Conservation (phyloP, 2,797 vertebrate genomes). For the Paguma larvata region DNA sequence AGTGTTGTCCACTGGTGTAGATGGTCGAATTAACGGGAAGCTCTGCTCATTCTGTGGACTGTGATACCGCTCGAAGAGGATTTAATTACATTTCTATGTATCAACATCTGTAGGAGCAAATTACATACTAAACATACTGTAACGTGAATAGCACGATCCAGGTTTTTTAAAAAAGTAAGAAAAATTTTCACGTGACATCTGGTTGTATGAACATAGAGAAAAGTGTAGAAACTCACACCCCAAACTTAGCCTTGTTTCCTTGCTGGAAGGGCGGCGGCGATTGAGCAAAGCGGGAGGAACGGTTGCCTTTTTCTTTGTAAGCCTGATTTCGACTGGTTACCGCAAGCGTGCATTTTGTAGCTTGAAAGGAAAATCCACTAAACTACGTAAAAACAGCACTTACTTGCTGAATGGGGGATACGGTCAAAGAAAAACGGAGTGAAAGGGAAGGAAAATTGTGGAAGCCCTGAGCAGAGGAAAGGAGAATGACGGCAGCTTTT, state of each 20-base stretch:
- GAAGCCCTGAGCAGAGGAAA: neutral
- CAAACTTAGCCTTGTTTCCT: neutral
- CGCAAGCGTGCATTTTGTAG: neutral
- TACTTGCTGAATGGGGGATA: neutral
- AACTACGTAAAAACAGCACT: neutral
- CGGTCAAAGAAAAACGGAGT: neutral
- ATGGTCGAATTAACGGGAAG: neutral
- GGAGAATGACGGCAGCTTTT: neutral
- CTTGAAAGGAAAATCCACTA: slow-evolving; percentile 10
- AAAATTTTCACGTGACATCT: neutral
- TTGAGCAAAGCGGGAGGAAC: neutral
- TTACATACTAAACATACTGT: neutral
- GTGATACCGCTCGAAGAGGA: neutral
- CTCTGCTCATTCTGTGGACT: neutral
- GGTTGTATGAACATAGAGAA: neutral
- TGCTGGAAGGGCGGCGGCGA: neutral
- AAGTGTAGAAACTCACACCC: neutral
- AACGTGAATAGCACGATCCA: neutral
- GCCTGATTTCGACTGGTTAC: slow-evolving; percentile 19
- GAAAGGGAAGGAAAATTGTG: neutral
- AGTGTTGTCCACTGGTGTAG: neutral
- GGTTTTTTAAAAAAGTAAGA: neutral
- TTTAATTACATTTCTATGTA: neutral
- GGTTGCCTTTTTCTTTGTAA: neutral
- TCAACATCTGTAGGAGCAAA: neutral